These are phyloP conservation scores for Pristionchus entomophagus DNA, from an alignment of 2,888 invertebrate species.

Conservation along the genomic window DNA sequence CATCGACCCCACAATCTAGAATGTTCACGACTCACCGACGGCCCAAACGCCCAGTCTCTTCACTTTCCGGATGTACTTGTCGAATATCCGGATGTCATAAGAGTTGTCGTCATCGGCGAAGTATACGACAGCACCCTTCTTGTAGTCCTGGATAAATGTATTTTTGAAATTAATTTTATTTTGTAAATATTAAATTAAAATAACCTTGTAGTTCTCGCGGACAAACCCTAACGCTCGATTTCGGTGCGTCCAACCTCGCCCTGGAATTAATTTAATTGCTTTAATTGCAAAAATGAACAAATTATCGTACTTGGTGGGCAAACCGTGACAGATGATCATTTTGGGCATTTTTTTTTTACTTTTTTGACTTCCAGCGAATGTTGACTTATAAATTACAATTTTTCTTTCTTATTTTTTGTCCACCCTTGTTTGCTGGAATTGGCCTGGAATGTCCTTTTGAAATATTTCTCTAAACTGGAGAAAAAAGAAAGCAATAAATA, in stretches of 20 bases:
- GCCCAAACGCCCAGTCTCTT: slow-evolving; percentile 89
- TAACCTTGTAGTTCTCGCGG: slow-evolving; percentile 55
- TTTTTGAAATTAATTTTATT: not conserved
- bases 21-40: slow-evolving; percentile 49
- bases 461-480: no score
- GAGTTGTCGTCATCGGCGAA: slow-evolving; percentile 85
- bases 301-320: not conserved
- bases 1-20: no score
- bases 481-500: no score
- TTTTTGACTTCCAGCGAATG: no score
- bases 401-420: no score
- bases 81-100: slow-evolving; percentile 83
- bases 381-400: no score
- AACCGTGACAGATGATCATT: no score
- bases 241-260: slow-evolving; percentile 68
- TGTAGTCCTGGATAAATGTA: slow-evolving; percentile 41
- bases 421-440: no score
- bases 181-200: not conserved
- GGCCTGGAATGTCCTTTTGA: no score
- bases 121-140: slow-evolving; percentile 81
- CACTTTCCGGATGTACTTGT: slow-evolving; percentile 80
- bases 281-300: slow-evolving; percentile 4
- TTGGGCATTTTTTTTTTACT: no score
- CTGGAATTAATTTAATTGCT: slow-evolving; percentile 48
- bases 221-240: slow-evolving; percentile 66